Conservation (phyloP, 2,797 vertebrate genomes). For the Falco concolor region DNA sequence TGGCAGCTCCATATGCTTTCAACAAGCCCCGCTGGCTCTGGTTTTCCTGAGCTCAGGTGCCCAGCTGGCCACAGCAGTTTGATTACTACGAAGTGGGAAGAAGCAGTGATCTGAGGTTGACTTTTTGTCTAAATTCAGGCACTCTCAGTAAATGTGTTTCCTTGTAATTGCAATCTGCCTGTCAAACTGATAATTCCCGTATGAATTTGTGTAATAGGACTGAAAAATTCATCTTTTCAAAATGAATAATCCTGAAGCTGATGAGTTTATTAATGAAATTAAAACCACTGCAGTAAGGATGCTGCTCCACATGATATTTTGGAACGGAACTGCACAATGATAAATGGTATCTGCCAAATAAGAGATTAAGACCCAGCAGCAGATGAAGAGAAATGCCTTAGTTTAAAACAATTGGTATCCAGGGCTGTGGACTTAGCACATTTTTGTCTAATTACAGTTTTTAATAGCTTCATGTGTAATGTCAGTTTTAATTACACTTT, state of each 20-base stretch:
- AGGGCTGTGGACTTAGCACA: not conserved
- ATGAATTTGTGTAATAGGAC: slow-evolving; percentile 13
- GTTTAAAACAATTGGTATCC: not conserved
- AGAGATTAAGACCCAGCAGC: slow-evolving; percentile 17
- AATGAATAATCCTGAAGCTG: slow-evolving; percentile 11
- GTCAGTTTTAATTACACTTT: slow-evolving; percentile 5
- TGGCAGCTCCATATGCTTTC: slow-evolving; percentile 47
- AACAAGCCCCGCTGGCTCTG: not conserved
- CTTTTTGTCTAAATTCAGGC: slow-evolving; percentile 18
- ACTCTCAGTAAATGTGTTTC: not conserved
- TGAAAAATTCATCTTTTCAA: slow-evolving; percentile 33
- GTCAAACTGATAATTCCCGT: slow-evolving; percentile 9
- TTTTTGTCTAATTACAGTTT: slow-evolving; percentile 37
- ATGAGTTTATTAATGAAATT: slow-evolving; percentile 48
- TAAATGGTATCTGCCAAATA: slow-evolving; percentile 21
- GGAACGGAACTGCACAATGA: not conserved
- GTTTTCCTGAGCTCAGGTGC: not conserved
- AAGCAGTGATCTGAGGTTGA: not conserved
- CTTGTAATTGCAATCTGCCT: slow-evolving; percentile 15
- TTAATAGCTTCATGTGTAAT: slow-evolving; percentile 13
- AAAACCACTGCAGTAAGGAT: not conserved
- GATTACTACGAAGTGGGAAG: slow-evolving; percentile 13
- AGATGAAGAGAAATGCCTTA: slow-evolving; percentile 10
- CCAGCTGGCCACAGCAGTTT: slow-evolving; percentile 34
- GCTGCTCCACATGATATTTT: not conserved